Evolutionary conservation across 2,888 invertebrate species (phyloP), one percentile per base, ranked within the genome.

Genomic region (Boloria euphrosyne): DNA sequence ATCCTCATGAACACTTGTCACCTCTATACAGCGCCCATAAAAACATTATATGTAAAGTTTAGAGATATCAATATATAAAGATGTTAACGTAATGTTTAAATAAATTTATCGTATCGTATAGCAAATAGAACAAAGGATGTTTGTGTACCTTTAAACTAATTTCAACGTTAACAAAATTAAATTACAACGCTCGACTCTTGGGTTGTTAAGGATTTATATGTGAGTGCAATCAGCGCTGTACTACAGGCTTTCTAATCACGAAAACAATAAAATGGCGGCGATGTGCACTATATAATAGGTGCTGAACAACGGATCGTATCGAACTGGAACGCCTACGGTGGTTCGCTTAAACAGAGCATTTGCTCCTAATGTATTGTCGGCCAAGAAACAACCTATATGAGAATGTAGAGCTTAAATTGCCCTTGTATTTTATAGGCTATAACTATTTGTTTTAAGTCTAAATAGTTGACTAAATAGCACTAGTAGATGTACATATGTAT

Each of bases 171-270:
- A 68, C 65, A 65, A 62, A 69, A 69, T 62, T 66, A 63, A 69
- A 66, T 60, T 60, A 58, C 51, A 53, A 60, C 60, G 54, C 47
- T 60, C 38, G 38, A 46, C 22, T 60, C 46, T 52, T 59, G 43
- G 52, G 52, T 68, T 69, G 68, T 61, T 44, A 54, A 66, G 66
- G 70, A 75, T 76, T 72, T 72, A 71, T 72, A 70, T 71, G 73
- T 71, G 73, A 66, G 68, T 64, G 57, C 62, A 69, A 72, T 76
- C 71, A 68, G 50, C 71, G 73, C 69, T 73, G 74, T 72, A 64
- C 38, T 58, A 68, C 68, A 66, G 68, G 73, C 76, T 80, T 78
- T 80, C 78, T 79, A 79, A 80, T 81, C 76, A 76, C 74, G 74
- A 69, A 66, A 78, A 79, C 78, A 79, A 79, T 80, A 76, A 78